Conservation (phyloP, 2,888 invertebrate species). For the Aphidoletes aphidimyza region DNA sequence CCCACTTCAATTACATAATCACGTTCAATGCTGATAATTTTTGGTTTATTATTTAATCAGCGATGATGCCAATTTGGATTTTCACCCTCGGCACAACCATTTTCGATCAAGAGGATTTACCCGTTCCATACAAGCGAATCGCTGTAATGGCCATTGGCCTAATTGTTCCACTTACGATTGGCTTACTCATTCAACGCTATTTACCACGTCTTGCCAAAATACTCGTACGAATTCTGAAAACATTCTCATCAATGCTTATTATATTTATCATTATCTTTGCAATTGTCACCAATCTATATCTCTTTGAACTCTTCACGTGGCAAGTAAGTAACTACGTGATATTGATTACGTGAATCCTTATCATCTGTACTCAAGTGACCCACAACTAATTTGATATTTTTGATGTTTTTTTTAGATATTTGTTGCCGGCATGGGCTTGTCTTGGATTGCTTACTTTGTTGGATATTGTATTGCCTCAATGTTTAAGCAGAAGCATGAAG, state of each 20-base stretch:
- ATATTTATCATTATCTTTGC: constrained; percentile 88
- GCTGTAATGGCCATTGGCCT: constrained; percentile 79
- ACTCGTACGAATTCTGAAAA: constrained; percentile 84
- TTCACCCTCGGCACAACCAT: constrained; percentile 85
- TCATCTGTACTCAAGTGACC: not conserved
- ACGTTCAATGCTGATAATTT: not conserved
- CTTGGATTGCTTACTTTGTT: constrained; percentile 81
- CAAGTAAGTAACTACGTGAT: constrained; percentile 70
- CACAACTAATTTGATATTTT: not conserved
- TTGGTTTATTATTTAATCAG: constrained; percentile 62
- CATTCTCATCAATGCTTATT: constrained; percentile 81
- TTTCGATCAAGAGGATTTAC: constrained; percentile 76
- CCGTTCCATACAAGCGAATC: constrained; percentile 83
- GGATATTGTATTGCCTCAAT: constrained; percentile 75
- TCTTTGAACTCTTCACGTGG: constrained; percentile 90
- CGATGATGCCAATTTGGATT: constrained; percentile 90
- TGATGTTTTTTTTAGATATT: constrained; percentile 72
- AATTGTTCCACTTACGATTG: constrained; percentile 78
- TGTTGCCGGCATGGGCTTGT: constrained; percentile 81
- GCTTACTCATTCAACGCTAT: constrained; percentile 74
- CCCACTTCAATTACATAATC: not conserved
- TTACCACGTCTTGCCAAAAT: constrained; percentile 75
- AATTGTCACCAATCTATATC: constrained; percentile 86
- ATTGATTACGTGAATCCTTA: not conserved
- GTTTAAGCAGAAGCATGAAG: constrained; percentile 72